Evolutionary conservation across 2,888 invertebrate genomes (phyloP), one percentile per base, ranked within the genome.

Genomic region (Zygogramma bicolorata): DNA sequence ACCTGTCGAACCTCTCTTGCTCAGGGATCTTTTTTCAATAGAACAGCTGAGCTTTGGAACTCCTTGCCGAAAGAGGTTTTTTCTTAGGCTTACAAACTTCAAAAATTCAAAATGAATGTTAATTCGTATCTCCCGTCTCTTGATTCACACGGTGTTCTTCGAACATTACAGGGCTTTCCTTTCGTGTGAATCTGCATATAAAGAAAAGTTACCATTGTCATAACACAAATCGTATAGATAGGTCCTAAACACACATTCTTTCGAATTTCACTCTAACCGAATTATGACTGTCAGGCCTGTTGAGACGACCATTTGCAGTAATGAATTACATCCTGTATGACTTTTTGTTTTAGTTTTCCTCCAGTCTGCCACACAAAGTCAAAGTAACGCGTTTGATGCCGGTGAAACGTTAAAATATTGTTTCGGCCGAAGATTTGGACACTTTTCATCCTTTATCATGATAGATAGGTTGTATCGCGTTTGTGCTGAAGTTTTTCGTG

Each of bases 271-370:
- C 53, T 27, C 4, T 46, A 46, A 46, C 8, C 20, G 46, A 46
- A 46, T 46, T 46, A 27, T 25, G 27, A 7, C 27, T 27, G 25
- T n/a, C 27, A 53, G 53, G 53, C 53, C 20, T 46, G 20, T 15
- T 53, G 53, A 53, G 53, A 25, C 53, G n/a, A 61, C 65, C 65
- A 65, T 65, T 70, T 68, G 60, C 25, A 59, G 40, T 70, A 70
- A 70, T 65, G 65, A 70, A 46, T 40, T 40, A 60, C 65, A 65
- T 70, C 70, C 70, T 70, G 70, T 65, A 60, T 42, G 70, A 34
- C 60, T 70, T 70, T 70, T 70, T 60, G 65, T 65, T 60, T 40
- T n/a, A 65, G 60, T 65, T 65, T 65, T 70, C 49, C 65, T 27
- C 7, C 70, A 70, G 60, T 49, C 59, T 34, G 31, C 34, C 34